Conservation (phyloP, 2,113 vertebrate species). For the Sarotherodon lohbergeri region DNA sequence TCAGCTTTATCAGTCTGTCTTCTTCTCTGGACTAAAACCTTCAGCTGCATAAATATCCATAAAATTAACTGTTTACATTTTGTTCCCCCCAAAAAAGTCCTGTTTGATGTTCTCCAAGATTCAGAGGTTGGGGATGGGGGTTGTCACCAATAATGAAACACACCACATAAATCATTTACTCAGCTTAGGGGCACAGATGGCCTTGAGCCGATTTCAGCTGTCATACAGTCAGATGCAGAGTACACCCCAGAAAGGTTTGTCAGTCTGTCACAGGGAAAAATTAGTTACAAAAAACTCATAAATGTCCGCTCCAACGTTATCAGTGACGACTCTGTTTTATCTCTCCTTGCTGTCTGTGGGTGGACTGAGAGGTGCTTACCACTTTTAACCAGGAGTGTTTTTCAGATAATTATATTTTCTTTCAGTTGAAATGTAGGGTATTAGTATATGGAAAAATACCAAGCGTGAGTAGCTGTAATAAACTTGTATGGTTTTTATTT, state of each 20-base stretch:
- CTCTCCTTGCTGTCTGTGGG: background rate
- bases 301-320: background rate
- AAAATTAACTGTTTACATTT: background rate
- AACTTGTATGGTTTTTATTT: background rate
- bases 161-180: background rate
- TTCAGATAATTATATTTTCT: background rate
- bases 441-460: background rate
- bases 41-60: background rate
- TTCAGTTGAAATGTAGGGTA: background rate
- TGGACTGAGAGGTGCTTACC: background rate
- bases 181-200: background rate
- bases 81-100: accelerated
- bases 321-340: background rate
- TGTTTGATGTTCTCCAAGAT: background rate
- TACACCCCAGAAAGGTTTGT: background rate
- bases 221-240: background rate
- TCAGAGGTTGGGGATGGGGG: background rate
- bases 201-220: background rate
- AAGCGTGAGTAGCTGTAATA: background rate
- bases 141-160: background rate
- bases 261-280: background rate
- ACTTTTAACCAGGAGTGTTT: background rate
- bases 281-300: background rate
- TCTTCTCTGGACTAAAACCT: background rate
- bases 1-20: background rate